A percentile compares a stretch with the other conserved stretches of the same genome.
Conservation (phyloP, 2,888 invertebrate species). For the Amblyteles armatorius region DNA sequence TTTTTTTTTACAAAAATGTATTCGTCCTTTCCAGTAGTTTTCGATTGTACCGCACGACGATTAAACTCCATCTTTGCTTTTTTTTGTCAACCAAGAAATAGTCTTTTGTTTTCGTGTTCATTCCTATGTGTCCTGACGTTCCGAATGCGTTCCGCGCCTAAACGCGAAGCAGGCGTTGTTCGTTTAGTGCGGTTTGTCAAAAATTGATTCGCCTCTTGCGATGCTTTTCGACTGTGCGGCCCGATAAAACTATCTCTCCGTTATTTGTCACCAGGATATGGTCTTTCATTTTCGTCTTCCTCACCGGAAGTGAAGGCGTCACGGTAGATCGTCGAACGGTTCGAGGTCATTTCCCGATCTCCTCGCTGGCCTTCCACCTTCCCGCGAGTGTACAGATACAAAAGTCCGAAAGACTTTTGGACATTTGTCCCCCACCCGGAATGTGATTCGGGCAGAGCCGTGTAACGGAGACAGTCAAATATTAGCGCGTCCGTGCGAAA, state of each 20-base stretch:
- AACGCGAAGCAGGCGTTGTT: neutral
- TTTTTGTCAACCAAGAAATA: neutral
- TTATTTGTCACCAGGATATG: neutral
- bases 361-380: neutral
- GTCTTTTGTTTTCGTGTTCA: neutral
- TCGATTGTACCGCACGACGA: neutral
- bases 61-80: neutral
- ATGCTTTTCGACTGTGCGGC: no score
- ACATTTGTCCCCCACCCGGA: neutral
- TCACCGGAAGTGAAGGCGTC: conserved; percentile 1
- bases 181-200: neutral
- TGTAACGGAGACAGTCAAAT: conserved; percentile 25
- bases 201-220: no score
- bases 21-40: neutral
- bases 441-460: conserved; percentile 13
- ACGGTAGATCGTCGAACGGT: conserved; percentile 17
- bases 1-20: no score
- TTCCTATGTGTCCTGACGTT: neutral
- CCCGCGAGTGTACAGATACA: conserved; percentile 23
- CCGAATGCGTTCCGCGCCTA: no score
- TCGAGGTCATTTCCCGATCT: neutral
- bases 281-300: neutral
- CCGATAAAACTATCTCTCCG: no score
- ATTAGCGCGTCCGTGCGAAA: conserved; percentile 35
- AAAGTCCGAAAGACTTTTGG: conserved; percentile 48